Conservation (phyloP, 1,140 invertebrate species). For the Ceratoteleas bidentatus region DNA sequence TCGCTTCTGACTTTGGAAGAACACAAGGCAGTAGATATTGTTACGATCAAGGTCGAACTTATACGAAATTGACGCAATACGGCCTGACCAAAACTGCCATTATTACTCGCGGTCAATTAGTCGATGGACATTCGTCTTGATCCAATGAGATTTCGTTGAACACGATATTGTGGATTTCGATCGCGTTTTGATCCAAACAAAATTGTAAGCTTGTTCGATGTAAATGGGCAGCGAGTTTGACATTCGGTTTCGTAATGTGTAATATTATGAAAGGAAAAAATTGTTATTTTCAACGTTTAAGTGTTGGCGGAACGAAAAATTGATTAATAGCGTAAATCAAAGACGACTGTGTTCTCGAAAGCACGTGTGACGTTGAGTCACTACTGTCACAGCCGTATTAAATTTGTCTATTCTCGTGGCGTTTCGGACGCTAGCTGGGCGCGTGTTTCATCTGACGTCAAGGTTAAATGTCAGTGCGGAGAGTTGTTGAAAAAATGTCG, state of each 20-base stretch:
- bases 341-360: constrained; percentile 44
- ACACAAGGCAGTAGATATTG: constrained; percentile 69
- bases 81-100: neutral
- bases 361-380: constrained; percentile 63
- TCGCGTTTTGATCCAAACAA: no score
- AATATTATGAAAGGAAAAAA: no score
- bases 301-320: constrained; percentile 5
- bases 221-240: no score
- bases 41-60: constrained; percentile 62
- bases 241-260: no score
- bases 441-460: constrained; percentile 60
- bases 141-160: no score
- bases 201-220: no score
- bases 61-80: constrained; percentile 21
- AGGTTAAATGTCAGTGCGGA: constrained; percentile 62
- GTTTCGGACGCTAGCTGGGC: constrained; percentile 47
- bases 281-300: no score
- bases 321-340: constrained; percentile 54
- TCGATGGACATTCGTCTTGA: no score
- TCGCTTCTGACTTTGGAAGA: constrained; percentile 70
- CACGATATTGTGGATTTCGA: no score
- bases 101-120: no score
- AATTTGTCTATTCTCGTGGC: constrained; percentile 66
- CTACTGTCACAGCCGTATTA: constrained; percentile 57
- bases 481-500: constrained; percentile 53